phyloP scores from a whole-genome alignment of 2,888 invertebrate species.

The Dysmachus trigonus region DNA sequence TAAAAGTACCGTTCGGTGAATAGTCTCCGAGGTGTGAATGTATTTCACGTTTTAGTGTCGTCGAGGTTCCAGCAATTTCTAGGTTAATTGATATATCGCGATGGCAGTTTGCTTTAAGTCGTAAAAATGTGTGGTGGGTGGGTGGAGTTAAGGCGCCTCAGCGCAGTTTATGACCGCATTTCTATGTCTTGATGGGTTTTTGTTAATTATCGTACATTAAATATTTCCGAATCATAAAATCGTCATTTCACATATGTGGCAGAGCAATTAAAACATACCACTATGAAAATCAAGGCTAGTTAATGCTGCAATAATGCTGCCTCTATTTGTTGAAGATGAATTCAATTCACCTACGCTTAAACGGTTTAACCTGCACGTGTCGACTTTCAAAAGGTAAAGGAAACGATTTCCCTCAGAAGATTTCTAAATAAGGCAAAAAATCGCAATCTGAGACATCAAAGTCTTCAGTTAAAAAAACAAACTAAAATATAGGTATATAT shows the following conservation, averaged over 20 bases:
- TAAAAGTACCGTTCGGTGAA: not conserved
- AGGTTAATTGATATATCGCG: not conserved
- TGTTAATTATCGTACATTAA: not conserved
- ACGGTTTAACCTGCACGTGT: not conserved
- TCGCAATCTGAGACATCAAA: not conserved
- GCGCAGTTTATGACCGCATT: not conserved
- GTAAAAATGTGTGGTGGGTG: not conserved
- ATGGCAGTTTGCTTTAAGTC: not conserved
- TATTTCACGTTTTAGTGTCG: not conserved
- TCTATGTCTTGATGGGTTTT: not conserved
- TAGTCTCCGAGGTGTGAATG: not conserved
- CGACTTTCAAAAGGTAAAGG: not conserved
- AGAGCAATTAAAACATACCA: not conserved
- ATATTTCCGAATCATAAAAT: not conserved
- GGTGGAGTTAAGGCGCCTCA: not conserved
- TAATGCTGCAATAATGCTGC: not conserved
- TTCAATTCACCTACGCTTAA: not conserved
- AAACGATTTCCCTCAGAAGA: not conserved
- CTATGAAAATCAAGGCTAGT: not conserved
- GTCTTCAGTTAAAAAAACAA: not conserved
- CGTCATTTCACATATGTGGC: not conserved
- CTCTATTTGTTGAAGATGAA: not conserved
- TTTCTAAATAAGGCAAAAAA: slow-evolving; percentile 8
- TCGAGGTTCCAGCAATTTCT: not conserved
- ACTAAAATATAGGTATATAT: not conserved